These are phyloP conservation scores for Drosophila ezoana DNA, from an alignment of 2,888 invertebrate genomes.

Conservation along the genomic window DNA sequence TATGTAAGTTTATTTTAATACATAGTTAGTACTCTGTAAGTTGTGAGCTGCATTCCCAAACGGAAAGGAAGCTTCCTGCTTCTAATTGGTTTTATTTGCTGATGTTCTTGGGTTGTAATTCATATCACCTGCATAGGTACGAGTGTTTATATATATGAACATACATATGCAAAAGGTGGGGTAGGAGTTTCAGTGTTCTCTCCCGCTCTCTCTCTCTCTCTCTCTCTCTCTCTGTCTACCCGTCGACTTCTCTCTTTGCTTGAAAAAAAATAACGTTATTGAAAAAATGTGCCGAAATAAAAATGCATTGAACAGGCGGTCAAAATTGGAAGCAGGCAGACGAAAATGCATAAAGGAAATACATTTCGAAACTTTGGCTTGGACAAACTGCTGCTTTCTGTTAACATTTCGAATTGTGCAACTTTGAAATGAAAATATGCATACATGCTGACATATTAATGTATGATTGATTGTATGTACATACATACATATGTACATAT, in stretches of 20 bases:
- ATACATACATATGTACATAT: neutral
- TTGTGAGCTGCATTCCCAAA: constrained; percentile 33
- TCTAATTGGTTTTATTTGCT: constrained; percentile 34
- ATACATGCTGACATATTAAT: neutral
- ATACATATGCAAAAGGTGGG: neutral
- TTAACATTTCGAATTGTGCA: constrained; percentile 63
- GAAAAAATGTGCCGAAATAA: constrained; percentile 67
- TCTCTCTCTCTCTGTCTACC: neutral
- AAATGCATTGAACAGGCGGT: constrained; percentile 67
- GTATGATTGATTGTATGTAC: too few species aligned
- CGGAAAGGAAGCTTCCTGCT: constrained; percentile 60
- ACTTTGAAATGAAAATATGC: constrained; percentile 45
- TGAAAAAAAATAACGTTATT: constrained; percentile 21
- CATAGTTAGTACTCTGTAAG: constrained; percentile 21
- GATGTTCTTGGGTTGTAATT: constrained; percentile 1
- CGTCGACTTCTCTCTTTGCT: neutral
- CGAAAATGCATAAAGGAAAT: constrained; percentile 5
- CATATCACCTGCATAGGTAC: constrained; percentile 12
- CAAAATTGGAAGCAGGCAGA: constrained; percentile 53
- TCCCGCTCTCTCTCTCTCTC: neutral
- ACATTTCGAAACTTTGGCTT: constrained; percentile 17
- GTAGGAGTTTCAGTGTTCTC: neutral
- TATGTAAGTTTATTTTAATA: constrained; percentile 7
- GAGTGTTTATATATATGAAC: neutral
- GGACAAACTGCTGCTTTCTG: constrained; percentile 40